Base-by-base conservation (phyloP, 1,140 invertebrate genomes). In the Galendromus occidentalis region DNA sequence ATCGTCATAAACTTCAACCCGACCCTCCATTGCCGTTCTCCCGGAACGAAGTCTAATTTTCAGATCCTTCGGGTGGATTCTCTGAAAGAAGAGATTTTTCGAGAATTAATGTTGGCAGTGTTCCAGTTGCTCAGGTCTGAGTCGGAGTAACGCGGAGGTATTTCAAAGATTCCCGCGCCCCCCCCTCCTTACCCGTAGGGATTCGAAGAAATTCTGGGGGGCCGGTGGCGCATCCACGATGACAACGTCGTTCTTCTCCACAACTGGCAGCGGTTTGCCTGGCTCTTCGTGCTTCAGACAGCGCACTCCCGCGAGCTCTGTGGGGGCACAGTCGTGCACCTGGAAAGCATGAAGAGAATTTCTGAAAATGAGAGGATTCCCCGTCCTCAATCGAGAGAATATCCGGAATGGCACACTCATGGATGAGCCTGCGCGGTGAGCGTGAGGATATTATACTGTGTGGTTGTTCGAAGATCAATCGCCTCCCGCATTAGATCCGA, bases 1-100 rank as follows among this genome's bases (percentile, higher is more conserved):
- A 12, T 70, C 77, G 67, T 77, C 76, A 42, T 70, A 70, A 1
- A 88, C 79, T 78, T 88, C 86, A n/a, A 91, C 82, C 69, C 86
- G 79, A 2, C 88, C 88, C 76, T 88, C 85, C n/a, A 73, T 75
- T 0, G 71, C 69, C 9, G 74, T 75, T 20, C 82, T 76, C 0
- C 86, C 86, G 0, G 84, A 86, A 6, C 73, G 74, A 1, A 90
- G 67, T 51, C 80, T 71, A 2, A 82, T 64, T 68, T 71, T 66
- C 25, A 71, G 22, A 39, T 65, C 39, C 14, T 17, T 65, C 18
- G 64, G 44, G 51, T 29, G 33, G 51, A 59, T 17, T 33, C 51
- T 59, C 51, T 59, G 25, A 22, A 22, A 18, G 12, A 65, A 39
- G 42, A 42, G 33, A 39, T 39, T 39, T 39, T 39, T 39, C 4